phyloP scores from a whole-genome alignment of 2,113 vertebrate species.

The Ceratotherium simum region DNA sequence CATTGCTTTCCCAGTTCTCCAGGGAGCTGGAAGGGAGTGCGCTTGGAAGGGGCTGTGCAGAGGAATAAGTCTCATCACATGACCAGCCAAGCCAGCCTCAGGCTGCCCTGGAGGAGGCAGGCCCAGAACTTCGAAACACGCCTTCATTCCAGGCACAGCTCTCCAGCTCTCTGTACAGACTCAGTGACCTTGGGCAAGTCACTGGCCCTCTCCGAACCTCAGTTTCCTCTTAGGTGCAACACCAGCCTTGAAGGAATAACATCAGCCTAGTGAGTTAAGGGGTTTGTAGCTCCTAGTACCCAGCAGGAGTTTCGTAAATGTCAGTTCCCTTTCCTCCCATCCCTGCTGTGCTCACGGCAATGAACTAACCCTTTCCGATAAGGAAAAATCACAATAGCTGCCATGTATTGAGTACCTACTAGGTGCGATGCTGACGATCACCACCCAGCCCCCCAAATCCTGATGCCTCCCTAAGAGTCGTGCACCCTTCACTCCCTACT shows the following conservation, averaged over 20 bases:
- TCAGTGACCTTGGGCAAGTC: conserved; percentile 55
- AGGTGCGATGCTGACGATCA: neutral
- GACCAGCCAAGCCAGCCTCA: neutral
- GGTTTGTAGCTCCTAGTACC: neutral
- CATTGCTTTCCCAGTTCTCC: neutral
- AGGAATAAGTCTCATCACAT: neutral
- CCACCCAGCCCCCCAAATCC: neutral
- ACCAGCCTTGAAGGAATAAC: neutral
- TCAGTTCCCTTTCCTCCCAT: neutral
- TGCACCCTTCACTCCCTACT: neutral
- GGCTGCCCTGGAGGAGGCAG: neutral
- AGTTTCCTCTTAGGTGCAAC: neutral
- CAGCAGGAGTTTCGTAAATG: neutral
- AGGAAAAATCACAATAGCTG: neutral
- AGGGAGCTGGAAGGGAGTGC: neutral
- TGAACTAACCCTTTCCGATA: neutral
- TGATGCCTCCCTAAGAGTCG: neutral
- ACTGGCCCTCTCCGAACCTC: neutral
- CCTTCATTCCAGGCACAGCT: neutral
- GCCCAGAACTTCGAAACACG: neutral
- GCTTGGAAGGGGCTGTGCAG: neutral
- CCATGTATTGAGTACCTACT: neutral
- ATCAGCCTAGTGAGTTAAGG: neutral
- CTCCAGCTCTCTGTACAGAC: neutral
- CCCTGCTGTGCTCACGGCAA: neutral